Evolutionary conservation across 1,140 invertebrate genomes (phyloP).

Genomic region (Saccostrea cuccullata): DNA sequence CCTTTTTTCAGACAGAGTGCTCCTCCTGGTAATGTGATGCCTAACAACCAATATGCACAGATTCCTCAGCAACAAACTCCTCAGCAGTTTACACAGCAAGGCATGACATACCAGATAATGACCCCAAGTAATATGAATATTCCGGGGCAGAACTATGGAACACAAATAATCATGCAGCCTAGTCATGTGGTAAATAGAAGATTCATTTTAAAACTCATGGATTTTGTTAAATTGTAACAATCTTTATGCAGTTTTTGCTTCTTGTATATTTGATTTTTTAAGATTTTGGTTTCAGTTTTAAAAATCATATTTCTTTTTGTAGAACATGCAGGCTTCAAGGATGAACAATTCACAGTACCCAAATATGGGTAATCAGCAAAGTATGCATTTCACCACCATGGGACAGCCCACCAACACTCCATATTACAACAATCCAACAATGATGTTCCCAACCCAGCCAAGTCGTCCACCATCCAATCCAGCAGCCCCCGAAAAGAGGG

Average conservation of each 20-base stretch:
- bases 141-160: not conserved
- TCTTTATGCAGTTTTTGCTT: not conserved
- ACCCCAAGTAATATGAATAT: not conserved
- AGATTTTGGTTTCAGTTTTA: not conserved
- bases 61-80: not conserved
- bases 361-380: constrained; percentile 1
- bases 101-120: constrained; percentile 21
- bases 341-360: constrained; percentile 25
- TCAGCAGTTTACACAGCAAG: not conserved
- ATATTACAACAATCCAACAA: not conserved
- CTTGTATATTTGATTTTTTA: not conserved
- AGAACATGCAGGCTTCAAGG: constrained; percentile 2
- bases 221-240: not conserved
- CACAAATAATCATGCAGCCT: constrained; percentile 19
- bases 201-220: not conserved
- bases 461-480: constrained; percentile 9
- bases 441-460: constrained; percentile 22
- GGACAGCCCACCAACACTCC: not conserved
- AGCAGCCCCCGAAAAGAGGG: constrained; percentile 51
- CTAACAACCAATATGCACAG: constrained; percentile 17
- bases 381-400: not conserved
- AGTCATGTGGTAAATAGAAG: not conserved
- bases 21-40: not conserved
- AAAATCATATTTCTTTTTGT: not conserved
- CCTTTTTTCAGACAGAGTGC: constrained; percentile 16